Conservation (phyloP, 2,797 vertebrate species). For the Gymnoscopelus microlampas region DNA sequence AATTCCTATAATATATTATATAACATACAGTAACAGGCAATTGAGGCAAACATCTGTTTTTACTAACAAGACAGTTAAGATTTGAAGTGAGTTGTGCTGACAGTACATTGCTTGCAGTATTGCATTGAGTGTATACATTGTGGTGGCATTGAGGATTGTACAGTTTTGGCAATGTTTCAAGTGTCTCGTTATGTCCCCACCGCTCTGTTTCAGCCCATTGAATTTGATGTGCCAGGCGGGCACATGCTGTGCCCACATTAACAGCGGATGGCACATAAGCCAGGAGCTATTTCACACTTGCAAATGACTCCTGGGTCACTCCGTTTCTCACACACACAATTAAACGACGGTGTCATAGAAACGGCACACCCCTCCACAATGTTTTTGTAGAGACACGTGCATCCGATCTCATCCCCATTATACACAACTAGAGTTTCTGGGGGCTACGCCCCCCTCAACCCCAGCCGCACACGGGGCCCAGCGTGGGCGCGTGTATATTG, state of each 20-base stretch:
- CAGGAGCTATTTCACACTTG: conserved; percentile 41
- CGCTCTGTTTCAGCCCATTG: conserved; percentile 21
- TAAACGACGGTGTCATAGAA: conserved; percentile 39
- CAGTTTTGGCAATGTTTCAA: conserved; percentile 9
- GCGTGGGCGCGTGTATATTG: no score
- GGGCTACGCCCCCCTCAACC: no score
- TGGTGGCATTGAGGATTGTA: neutral
- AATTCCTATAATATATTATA: no score
- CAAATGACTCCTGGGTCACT: conserved; percentile 40
- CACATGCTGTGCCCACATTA: conserved; percentile 23
- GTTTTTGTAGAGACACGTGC: conserved; percentile 19
- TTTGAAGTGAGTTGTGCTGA: neutral
- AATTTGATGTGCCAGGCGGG: conserved; percentile 21
- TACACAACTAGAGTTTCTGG: no score
- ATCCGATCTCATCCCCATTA: no score
- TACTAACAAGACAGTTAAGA: neutral
- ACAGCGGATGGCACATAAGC: conserved; percentile 2
- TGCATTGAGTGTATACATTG: neutral
- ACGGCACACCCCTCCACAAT: conserved; percentile 17
- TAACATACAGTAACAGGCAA: no score
- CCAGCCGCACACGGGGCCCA: no score
- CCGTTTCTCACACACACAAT: conserved; percentile 15
- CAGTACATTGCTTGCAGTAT: neutral
- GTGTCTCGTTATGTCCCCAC: conserved; percentile 10
- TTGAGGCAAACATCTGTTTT: no score